Evolutionary conservation across 2,797 vertebrate species (phyloP).

Genomic region (Hozukius guyotensis): DNA sequence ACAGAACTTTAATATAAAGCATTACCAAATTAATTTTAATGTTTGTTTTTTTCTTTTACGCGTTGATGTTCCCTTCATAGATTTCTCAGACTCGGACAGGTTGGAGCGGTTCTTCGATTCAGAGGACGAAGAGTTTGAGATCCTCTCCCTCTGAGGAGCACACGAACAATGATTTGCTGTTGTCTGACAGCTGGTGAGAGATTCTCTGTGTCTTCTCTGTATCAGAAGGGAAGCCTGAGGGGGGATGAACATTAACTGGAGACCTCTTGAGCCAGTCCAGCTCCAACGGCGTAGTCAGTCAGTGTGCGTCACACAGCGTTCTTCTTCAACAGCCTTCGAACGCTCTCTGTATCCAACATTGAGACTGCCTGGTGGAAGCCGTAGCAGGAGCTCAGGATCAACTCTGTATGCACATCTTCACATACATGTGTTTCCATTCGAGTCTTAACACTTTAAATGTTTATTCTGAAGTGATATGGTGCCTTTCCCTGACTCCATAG

Average conservation of each 20-base stretch:
- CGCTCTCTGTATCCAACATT: conserved; percentile 63
- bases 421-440: conserved; percentile 73
- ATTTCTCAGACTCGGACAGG: conserved; percentile 93
- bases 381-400: conserved; percentile 78
- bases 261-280: conserved; percentile 64
- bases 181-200: conserved; percentile 32
- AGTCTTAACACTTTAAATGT: conserved; percentile 85
- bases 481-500: conserved; percentile 81
- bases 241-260: conserved; percentile 67
- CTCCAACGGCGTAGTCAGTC: conserved; percentile 67
- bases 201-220: conserved; percentile 63
- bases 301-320: conserved; percentile 64
- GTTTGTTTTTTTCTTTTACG: background rate
- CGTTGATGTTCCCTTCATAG: conserved; percentile 71
- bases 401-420: conserved; percentile 77
- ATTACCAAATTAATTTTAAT: background rate
- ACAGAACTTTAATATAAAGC: no score
- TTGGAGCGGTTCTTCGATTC: conserved; percentile 98
- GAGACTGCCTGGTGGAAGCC: conserved; percentile 66
- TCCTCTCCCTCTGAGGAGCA: conserved; percentile 92
- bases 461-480: conserved; percentile 84
- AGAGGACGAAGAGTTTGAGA: conserved; percentile 99
- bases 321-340: conserved; percentile 68
- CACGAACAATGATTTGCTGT: conserved; percentile 51
- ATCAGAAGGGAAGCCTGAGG: conserved; percentile 60